Conservation (phyloP, 1,140 invertebrate species). For the Listronotus bonariensis region DNA sequence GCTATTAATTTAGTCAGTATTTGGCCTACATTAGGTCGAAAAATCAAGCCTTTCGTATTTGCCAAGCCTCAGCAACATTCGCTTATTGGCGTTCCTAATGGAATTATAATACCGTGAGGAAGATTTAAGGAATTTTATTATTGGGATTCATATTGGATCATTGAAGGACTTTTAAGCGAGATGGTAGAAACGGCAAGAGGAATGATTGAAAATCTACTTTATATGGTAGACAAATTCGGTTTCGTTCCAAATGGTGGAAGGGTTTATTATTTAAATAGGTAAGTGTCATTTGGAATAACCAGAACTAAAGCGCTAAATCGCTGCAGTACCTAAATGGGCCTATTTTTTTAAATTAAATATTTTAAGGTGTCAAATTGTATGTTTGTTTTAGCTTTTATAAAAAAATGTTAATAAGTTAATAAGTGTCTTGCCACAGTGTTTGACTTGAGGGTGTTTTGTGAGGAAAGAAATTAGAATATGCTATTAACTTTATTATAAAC, state of each 20-base stretch:
- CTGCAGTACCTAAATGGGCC: too few species aligned
- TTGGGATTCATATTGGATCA: slow-evolving; percentile 90
- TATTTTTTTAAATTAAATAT: too few species aligned
- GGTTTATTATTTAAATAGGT: slow-evolving; percentile 73
- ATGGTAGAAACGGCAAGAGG: slow-evolving; percentile 75
- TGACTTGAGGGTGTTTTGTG: too few species aligned
- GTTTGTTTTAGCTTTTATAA: too few species aligned
- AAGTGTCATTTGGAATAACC: not conserved
- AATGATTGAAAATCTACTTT: slow-evolving; percentile 77
- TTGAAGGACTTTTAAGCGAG: slow-evolving; percentile 78
- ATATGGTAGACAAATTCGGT: slow-evolving; percentile 58
- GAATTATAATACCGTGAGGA: slow-evolving; percentile 85
- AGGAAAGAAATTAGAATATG: too few species aligned
- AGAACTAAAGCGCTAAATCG: too few species aligned
- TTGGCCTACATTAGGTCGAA: slow-evolving; percentile 75
- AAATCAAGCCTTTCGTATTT: slow-evolving; percentile 66
- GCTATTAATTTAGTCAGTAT: slow-evolving; percentile 64
- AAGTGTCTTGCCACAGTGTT: too few species aligned
- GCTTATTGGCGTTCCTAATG: slow-evolving; percentile 76
- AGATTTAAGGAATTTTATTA: slow-evolving; percentile 87
- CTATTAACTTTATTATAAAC: too few species aligned
- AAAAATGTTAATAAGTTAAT: too few species aligned
- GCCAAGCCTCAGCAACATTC: slow-evolving; percentile 67
- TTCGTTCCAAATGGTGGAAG: slow-evolving; percentile 76
- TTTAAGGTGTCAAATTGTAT: too few species aligned